phyloP scores from a whole-genome alignment of 2,797 vertebrate genomes.

The Liasis olivaceus region DNA sequence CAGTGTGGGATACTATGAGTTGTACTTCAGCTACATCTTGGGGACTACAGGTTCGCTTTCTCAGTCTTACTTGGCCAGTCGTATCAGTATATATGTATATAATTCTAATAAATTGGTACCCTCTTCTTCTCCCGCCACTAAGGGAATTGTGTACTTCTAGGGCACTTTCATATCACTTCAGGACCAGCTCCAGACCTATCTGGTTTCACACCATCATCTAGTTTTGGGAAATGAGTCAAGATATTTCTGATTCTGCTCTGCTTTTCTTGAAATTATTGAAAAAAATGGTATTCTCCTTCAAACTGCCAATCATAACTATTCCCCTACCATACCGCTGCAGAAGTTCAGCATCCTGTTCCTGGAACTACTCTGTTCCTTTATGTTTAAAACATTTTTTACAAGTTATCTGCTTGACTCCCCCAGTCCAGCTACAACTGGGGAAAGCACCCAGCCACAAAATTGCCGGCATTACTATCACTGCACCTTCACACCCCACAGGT shows the following conservation, averaged over 20 bases:
- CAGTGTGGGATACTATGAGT: background rate
- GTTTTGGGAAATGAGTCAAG: background rate
- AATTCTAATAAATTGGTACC: background rate
- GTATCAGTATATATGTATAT: background rate
- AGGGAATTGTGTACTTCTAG: background rate
- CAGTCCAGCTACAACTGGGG: background rate
- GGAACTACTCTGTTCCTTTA: background rate
- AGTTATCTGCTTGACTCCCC: background rate
- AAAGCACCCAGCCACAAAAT: background rate
- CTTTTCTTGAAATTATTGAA: background rate
- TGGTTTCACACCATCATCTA: background rate
- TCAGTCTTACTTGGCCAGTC: background rate
- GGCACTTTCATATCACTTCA: background rate
- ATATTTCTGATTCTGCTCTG: background rate
- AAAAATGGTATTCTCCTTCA: background rate
- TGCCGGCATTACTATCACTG: background rate
- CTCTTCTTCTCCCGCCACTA: background rate
- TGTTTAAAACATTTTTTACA: background rate
- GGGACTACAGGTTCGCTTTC: background rate
- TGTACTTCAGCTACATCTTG: background rate
- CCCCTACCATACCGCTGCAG: background rate
- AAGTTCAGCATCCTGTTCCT: background rate
- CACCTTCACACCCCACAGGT: background rate
- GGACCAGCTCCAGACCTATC: background rate
- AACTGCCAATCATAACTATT: background rate